Conservation (phyloP, 2,888 invertebrate species). For the Dasypolia templi region DNA sequence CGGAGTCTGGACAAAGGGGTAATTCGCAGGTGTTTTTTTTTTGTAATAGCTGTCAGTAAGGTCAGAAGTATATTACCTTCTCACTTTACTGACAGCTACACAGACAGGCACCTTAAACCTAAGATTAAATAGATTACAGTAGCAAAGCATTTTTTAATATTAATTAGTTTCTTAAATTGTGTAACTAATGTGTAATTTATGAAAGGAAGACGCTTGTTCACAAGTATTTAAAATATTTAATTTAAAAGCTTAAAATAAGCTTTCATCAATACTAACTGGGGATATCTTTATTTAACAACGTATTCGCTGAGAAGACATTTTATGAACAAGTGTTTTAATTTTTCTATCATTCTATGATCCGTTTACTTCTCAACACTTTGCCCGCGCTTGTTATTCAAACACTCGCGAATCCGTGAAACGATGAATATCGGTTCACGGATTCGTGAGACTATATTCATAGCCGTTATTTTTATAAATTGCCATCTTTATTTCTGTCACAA, state of each 20-base stretch:
- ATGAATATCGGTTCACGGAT: slow-evolving; percentile 56
- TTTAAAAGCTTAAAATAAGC: slow-evolving; percentile 17
- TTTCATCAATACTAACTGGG: slow-evolving; percentile 51
- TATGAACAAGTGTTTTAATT: slow-evolving; percentile 57
- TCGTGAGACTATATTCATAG: slow-evolving; percentile 59
- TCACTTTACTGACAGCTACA: no score
- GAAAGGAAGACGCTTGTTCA: slow-evolving; percentile 46
- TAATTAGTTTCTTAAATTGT: slow-evolving; percentile 17
- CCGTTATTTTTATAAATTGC: slow-evolving; percentile 59
- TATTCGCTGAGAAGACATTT: slow-evolving; percentile 55
- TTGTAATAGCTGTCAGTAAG: neutral
- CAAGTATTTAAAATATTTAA: slow-evolving; percentile 32
- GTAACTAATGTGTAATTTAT: slow-evolving; percentile 36
- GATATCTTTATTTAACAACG: slow-evolving; percentile 52
- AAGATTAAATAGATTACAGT: no score
- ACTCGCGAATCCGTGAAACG: slow-evolving; percentile 53
- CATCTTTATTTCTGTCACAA: slow-evolving; percentile 66
- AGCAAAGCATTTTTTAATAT: slow-evolving; percentile 24
- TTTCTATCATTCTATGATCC: slow-evolving; percentile 63
- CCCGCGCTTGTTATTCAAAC: slow-evolving; percentile 59
- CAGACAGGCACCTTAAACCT: no score
- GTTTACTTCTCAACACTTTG: slow-evolving; percentile 62
- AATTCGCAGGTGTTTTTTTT: slow-evolving; percentile 56
- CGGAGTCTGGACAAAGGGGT: slow-evolving; percentile 66
- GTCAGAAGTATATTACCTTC: neutral